phyloP scores from a whole-genome alignment of 2,888 invertebrate genomes.

The Metalampra italica region DNA sequence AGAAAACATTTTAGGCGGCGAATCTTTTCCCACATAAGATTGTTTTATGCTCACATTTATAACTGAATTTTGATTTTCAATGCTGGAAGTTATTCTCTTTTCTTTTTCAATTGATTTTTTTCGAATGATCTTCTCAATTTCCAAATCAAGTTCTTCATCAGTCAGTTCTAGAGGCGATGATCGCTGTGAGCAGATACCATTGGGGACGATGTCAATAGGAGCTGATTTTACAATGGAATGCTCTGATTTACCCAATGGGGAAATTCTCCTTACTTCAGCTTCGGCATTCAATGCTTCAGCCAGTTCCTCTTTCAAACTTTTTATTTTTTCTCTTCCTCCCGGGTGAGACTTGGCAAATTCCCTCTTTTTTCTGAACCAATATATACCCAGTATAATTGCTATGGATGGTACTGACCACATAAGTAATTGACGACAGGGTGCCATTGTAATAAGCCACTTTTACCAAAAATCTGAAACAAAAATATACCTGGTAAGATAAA shows the following conservation, averaged over 20 bases:
- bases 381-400: constrained; percentile 87
- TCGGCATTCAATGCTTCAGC: constrained; percentile 67
- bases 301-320: constrained; percentile 68
- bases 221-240: constrained; percentile 79
- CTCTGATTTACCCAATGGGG: constrained; percentile 66
- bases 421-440: constrained; percentile 86
- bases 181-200: constrained; percentile 68
- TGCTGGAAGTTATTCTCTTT: constrained; percentile 50
- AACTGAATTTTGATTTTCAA: constrained; percentile 29
- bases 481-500: not conserved
- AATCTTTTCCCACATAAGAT: constrained; percentile 36
- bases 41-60: constrained; percentile 33
- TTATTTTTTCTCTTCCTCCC: constrained; percentile 79
- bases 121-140: constrained; percentile 81
- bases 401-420: constrained; percentile 89
- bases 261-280: constrained; percentile 54
- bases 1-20: constrained; percentile 31
- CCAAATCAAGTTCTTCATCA: constrained; percentile 83
- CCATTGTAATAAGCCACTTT: constrained; percentile 88
- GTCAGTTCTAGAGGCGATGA: constrained; percentile 80
- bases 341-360: constrained; percentile 86
- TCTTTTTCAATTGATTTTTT: constrained; percentile 74
- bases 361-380: constrained; percentile 90
- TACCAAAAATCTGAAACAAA: constrained; percentile 75
- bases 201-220: constrained; percentile 82